Evolutionary conservation across 2,888 invertebrate genomes (phyloP).

Genomic region (Arctia plantaginis): DNA sequence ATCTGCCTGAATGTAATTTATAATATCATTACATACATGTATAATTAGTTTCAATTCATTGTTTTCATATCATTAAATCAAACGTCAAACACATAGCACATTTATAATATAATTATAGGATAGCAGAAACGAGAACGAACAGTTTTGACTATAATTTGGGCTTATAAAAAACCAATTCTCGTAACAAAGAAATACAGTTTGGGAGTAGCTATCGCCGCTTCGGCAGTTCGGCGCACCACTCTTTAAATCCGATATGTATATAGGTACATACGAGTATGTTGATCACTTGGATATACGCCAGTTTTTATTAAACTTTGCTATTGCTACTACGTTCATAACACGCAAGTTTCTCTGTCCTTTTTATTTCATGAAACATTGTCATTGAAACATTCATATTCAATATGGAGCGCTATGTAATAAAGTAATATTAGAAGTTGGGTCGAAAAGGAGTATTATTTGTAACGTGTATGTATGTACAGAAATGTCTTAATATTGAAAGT

Average conservation of each 20-base stretch:
- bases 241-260: not conserved
- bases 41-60: no score
- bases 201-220: not conserved
- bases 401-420: not conserved
- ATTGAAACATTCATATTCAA: not conserved
- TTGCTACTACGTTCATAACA: not conserved
- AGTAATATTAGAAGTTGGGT: not conserved
- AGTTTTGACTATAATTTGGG: no score
- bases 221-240: not conserved
- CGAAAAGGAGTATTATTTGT: not conserved
- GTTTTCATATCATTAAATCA: no score
- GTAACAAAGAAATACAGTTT: not conserved
- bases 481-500: not conserved
- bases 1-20: no score
- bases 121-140: no score
- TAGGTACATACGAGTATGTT: not conserved
- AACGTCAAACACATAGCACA: no score
- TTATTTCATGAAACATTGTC: slow-evolving; percentile 3
- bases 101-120: no score
- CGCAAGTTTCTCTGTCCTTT: not conserved
- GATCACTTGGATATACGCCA: not conserved
- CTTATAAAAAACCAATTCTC: not conserved
- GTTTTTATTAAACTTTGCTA: slow-evolving; percentile 9
- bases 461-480: not conserved
- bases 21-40: no score